Evolutionary conservation across 2,888 invertebrate species (phyloP), one percentile per base, ranked within the genome.

Genomic region (Calameuta filiformis): DNA sequence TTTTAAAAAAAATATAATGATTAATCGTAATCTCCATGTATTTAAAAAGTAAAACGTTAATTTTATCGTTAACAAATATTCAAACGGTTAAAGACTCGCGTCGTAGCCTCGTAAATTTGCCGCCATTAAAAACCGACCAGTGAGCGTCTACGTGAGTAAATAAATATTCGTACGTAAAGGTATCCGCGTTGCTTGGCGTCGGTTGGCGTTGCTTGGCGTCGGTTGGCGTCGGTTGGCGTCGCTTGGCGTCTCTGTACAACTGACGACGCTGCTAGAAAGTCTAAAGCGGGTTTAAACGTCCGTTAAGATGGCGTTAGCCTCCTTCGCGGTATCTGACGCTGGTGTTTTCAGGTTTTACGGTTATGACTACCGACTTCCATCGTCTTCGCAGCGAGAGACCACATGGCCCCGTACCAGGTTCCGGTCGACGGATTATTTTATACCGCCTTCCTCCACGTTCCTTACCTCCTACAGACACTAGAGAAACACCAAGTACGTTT

Each of bases 321-420:
- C 23, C 23, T 56, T 56, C 40, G 40, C 23, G 40, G 40, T 56
- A 56, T 56, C 76, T 80, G 83, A 75, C 76, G 77, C 77, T 79
- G 83, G 79, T 84, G 84, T 86, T 86, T 87, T 81, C 81, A 80
- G 79, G 83, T 85, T 89, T 89, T 88, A 89, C 83, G 88, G 84
- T 87, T 89, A 89, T 85, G 84, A 87, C 83, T 83, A 76, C 73
- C 81, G 81, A 87, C 85, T 71, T 84, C 85, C 79, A 85, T 80
- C 77, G 81, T 15, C 31, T 33, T 71, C 71, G 71, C 9, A 71
- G 71, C 71, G 11, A 31, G 40, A 31, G 30, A 71, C 89, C 89
- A 89, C 88, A 89, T 89, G 89, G 87, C 89, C 81, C 86, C 83
- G 76, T 77, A 79, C 83, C 84, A 83, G 40, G 87, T 88, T 87